A percentile compares a stretch with the other conserved stretches of the same genome.
Evolutionary conservation across 2,113 vertebrate species (phyloP).

Genomic region (Argyrosomus japonicus): DNA sequence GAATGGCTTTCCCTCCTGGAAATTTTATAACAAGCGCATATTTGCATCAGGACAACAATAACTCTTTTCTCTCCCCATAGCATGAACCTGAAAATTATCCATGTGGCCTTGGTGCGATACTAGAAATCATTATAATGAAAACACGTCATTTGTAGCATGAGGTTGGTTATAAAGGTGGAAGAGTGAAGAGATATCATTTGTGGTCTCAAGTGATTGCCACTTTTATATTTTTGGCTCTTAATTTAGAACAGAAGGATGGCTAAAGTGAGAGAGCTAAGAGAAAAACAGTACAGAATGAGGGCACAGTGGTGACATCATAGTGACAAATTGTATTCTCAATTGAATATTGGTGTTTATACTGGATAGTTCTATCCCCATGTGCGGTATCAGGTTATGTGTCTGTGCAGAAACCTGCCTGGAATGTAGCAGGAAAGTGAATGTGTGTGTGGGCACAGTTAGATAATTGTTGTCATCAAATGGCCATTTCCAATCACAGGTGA

Average conservation of each 20-base stretch:
- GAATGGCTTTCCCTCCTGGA: conserved; percentile 24
- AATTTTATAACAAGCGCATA: conserved; percentile 45
- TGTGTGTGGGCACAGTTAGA: conserved; percentile 18
- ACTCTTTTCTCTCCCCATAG: conserved; percentile 36
- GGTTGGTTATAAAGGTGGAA: conserved; percentile 17
- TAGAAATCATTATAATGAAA: conserved; percentile 61
- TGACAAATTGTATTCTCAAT: conserved; percentile 23
- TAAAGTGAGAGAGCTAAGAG: not conserved
- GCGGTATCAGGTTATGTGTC: conserved; percentile 12
- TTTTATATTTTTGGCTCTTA: conserved; percentile 28
- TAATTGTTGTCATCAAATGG: conserved; percentile 55
- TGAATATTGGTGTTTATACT: conserved; percentile 19
- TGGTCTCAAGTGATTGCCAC: conserved; percentile 42
- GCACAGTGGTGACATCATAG: not conserved
- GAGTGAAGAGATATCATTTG: conserved; percentile 32
- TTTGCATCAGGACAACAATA: conserved; percentile 52
- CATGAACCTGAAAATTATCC: conserved; percentile 65
- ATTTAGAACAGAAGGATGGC: conserved; percentile 25
- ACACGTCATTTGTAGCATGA: conserved; percentile 47
- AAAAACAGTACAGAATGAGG: conserved; percentile 5
- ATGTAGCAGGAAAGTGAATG: conserved; percentile 3
- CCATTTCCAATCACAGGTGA: conserved; percentile 51
- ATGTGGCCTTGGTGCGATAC: conserved; percentile 21
- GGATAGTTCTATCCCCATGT: not conserved
- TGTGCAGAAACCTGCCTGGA: conserved; percentile 6